Base-by-base conservation (phyloP, 2,113 vertebrate species). In the Piaya cayana region DNA sequence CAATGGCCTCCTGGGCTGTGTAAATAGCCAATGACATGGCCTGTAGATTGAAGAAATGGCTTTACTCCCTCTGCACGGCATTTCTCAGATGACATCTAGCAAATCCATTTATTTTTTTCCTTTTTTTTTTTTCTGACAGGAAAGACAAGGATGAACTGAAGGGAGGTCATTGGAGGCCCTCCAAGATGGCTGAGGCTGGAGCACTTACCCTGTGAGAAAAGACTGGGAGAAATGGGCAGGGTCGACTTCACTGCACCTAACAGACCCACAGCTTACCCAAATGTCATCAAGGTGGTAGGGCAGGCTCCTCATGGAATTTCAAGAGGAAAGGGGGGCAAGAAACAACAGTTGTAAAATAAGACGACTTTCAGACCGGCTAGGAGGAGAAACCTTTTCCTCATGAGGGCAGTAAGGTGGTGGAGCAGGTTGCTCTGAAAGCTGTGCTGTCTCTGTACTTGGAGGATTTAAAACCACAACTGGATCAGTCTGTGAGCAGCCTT, bases 1-100 rank as follows among this genome's bases (percentile, higher is more conserved):
- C n/a, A 84, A 9, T 12, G 81, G 8, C 27, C 16, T 70, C 18
- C 45, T 58, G 39, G 14, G 8, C 19, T 25, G 5, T 17, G 49
- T 37, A 22, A 70, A 23, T 30, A 60, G 13, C 8, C 8, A 45
- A 19, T 45, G 8, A 19, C 30, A 53, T 6, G 53, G 10, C 13
- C 25, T 27, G 13, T 16, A 71, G 30, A 14, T 47, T 0, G 0
- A 71, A 12, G 11, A 15, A 88, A 52, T 45, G 26, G 3, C 36
- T 82, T 34, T 25, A 29, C 2, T 26, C 8, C 9, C 12, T 55
- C 20, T 63, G 5, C 0, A 1, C 15, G 16, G 15, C 2, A 4
- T 7, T 82, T 4, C 0, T 39, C n/a, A 62, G 43, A 32, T 1
- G 4, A 42, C 10, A 53, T 58, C 15, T 68, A 42, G 34, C 32